Percentiles rank a stretch among this genome's conserved stretches.
Conservation (phyloP, 2,113 vertebrate genomes). For the Verasper variegatus region DNA sequence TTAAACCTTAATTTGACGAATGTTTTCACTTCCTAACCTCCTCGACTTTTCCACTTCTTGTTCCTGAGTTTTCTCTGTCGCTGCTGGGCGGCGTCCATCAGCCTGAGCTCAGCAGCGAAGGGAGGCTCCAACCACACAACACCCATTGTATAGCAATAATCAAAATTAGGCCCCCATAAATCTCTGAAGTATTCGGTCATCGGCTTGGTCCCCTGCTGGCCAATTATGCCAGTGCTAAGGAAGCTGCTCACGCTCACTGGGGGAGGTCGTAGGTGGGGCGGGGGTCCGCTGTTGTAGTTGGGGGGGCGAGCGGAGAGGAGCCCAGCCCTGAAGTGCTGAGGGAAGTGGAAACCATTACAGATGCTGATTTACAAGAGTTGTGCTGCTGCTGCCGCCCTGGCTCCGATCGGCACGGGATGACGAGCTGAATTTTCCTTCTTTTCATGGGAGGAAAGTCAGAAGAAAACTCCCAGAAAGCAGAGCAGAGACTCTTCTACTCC, state of each 20-base stretch:
- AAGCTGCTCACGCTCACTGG: conserved; percentile 41
- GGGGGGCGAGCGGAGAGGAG: conserved; percentile 17
- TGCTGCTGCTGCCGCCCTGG: conserved; percentile 50
- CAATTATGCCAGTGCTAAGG: conserved; percentile 50
- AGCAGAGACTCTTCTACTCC: not conserved
- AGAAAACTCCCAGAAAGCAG: conserved; percentile 31
- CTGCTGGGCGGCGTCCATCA: conserved; percentile 51
- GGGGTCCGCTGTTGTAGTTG: conserved; percentile 1
- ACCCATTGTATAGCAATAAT: conserved; percentile 49
- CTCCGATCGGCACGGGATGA: conserved; percentile 32
- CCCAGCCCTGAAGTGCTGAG: conserved; percentile 58
- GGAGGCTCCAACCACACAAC: conserved; percentile 45
- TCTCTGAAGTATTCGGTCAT: conserved; percentile 56
- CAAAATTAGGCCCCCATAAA: conserved; percentile 48
- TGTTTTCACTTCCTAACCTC: not conserved
- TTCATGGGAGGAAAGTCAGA: conserved; percentile 42
- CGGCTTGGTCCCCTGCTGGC: conserved; percentile 37
- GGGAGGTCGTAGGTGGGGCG: conserved; percentile 6
- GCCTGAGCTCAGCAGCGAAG: conserved; percentile 31
- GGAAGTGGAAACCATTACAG: conserved; percentile 79
- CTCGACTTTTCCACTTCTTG: conserved; percentile 14
- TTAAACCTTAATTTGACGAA: not conserved
- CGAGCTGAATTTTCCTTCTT: conserved; percentile 35
- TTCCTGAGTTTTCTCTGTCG: not conserved
- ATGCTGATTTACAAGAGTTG: conserved; percentile 73